Base-by-base conservation (phyloP, 2,888 invertebrate genomes). In the Panorpa germanica region DNA sequence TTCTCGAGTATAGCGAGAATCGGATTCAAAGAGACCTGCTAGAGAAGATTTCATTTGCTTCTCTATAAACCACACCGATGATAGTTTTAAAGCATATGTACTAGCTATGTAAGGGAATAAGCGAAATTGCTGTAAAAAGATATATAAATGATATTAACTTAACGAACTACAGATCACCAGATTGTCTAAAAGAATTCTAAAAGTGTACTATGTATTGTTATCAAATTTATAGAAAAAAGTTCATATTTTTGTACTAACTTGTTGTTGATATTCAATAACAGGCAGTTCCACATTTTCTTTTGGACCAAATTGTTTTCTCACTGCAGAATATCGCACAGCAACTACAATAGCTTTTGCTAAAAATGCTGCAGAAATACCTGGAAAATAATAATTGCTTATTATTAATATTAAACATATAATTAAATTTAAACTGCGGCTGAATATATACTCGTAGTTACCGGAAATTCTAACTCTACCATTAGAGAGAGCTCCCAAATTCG, bases 181-280 rank as follows among this genome's bases (percentile, higher is more conserved):
- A 7, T 21, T 14, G 24, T 19, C n/a, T n/a, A n/a, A n/a, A n/a
- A n/a, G n/a, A n/a, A n/a, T n/a, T n/a, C n/a, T n/a, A n/a, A n/a
- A n/a, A n/a, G n/a, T n/a, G n/a, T n/a, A n/a, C n/a, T n/a, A n/a
- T n/a, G n/a, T n/a, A n/a, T n/a, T n/a, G n/a, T n/a, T n/a, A n/a
- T n/a, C n/a, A n/a, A n/a, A n/a, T n/a, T n/a, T n/a, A n/a, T n/a
- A n/a, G n/a, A n/a, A n/a, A n/a, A n/a, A n/a, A n/a, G n/a, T n/a
- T n/a, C n/a, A n/a, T n/a, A n/a, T n/a, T n/a, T n/a, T n/a, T n/a
- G 17, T 11, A 12, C 10, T 26, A 49, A 75, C 76, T 56, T 85
- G 86, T 22, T 82, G 68, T 49, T 88, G 93, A 50, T 95, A 95
- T 48, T 93, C 90, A 39, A 95, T 52, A 2, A 95, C 77, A 0